Evolutionary conservation across 2,113 vertebrate genomes (phyloP), one percentile per base, ranked within the genome.

Genomic region (Pedetes capensis): DNA sequence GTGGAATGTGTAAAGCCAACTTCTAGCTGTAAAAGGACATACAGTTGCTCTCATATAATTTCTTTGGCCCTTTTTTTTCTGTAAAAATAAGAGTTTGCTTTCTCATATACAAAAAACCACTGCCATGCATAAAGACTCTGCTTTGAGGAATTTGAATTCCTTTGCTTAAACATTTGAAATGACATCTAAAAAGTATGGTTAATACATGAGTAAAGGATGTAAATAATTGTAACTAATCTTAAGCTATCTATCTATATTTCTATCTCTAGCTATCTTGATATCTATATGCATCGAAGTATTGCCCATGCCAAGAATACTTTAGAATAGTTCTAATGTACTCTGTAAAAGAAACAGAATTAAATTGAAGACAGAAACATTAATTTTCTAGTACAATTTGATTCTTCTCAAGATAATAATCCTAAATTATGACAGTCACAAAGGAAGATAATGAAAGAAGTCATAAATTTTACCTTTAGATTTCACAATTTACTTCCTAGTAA

Each of bases 1-100:
- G 53, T 71, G 89, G 95, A 97, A 98, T 98, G 98, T 98, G 96
- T 97, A 97, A 96, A 95, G 97, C 97, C 98, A 98, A 96, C 97
- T 98, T 95, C 92, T 97, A 95, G 89, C 97, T 97, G 76, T 95
- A 97, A 97, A 98, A 98, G 97, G 96, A 97, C 97, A 75, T 96
- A 97, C 97, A 97, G 95, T 98, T 97, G 84, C 96, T 97, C 96
- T 96, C 95, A 74, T 97, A 83, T 96, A 82, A 95, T 95, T 96
- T 97, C 93, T 94, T 96, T 94, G 64, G 89, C 71, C 95, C 49
- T 18, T 72, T 88, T 88, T 85, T 92, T 83, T 69, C 16, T 37
- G 0, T 3, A 88, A 94, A 93, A 95, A 76, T 72, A 91, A 76
- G 72, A 94, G 59, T 95, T 96, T 88, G 32, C 74, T 90, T 95